These are phyloP conservation scores for Paedocypris sp. DNA, from an alignment of 2,113 vertebrate genomes.

Conservation along the genomic window DNA sequence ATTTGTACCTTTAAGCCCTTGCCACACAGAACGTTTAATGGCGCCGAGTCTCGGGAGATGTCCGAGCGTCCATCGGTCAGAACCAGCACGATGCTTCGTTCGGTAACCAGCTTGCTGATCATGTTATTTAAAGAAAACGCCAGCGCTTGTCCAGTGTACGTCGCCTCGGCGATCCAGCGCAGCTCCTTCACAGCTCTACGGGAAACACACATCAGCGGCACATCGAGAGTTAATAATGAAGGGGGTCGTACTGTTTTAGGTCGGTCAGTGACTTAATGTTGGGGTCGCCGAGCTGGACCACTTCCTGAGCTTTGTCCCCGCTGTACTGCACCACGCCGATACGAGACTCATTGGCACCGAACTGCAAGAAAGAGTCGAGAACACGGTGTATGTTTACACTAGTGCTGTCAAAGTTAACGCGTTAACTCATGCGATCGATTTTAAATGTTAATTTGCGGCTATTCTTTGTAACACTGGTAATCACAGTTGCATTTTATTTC, in stretches of 20 bases:
- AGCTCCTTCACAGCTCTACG: constrained; percentile 73
- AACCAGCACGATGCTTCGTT: constrained; percentile 71
- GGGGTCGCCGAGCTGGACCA: constrained; percentile 56
- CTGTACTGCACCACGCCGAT: constrained; percentile 93
- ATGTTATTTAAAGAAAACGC: constrained; percentile 64
- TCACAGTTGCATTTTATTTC: too few species aligned
- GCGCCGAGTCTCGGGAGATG: constrained; percentile 61
- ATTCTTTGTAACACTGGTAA: too few species aligned
- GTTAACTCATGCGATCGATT: too few species aligned
- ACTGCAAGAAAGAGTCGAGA: constrained; percentile 63
- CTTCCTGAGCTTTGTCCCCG: constrained; percentile 73
- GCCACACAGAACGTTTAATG: constrained; percentile 69
- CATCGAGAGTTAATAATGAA: neutral
- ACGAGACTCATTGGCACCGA: constrained; percentile 65
- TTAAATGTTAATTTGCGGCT: too few species aligned
- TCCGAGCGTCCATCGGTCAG: constrained; percentile 89
- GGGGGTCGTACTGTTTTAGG: constrained; percentile 79
- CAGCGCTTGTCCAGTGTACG: constrained; percentile 85
- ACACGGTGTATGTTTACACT: too few species aligned
- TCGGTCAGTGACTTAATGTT: constrained; percentile 50
- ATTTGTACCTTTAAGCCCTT: constrained; percentile 57
- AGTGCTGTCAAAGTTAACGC: too few species aligned
- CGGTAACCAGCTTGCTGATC: constrained; percentile 49
- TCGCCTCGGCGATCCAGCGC: constrained; percentile 84
- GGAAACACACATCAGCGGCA: too few species aligned